Evolutionary conservation across 2,797 vertebrate genomes (phyloP), one percentile per base, ranked within the genome.

Genomic region (Sorex maritimensis): DNA sequence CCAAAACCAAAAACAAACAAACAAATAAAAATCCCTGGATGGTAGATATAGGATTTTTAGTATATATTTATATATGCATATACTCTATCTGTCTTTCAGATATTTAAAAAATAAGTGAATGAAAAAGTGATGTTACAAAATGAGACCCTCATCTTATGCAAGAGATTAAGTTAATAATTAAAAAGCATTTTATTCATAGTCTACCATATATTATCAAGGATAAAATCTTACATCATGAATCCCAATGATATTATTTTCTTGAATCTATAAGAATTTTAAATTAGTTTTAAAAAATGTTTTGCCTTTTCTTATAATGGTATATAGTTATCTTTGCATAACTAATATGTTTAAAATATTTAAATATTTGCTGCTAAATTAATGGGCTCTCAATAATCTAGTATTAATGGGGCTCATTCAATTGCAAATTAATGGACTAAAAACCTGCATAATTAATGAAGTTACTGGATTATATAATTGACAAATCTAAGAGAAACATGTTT

Each of bases 181-280:
- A 80, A 93, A 89, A 80, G 5, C 13, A 93, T 7, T 8, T 49
- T 49, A n/a, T 61, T 74, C 34, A 77, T 61, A 89, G 4, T 4
- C 49, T 44, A 24, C 10, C 7, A 24, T 2, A 65, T 78, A 41
- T 15, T 69, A 46, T 34, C 61, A 78, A 81, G 21, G 11, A 78
- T 23, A 14, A n/a, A 90, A 81, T 63, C 2, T 61, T 61, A 23
- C 1, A 38, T 75, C 13, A 38, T 30, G 6, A 0, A 46, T 72
- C 52, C 11, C 3, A 84, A 38, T 30, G 74, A 13, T 41, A 72
- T 41, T 58, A 30, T 34, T 61, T 23, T 61, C 17, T 61, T 61
- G 17, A 19, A 61, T 61, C 0, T 61, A 61, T 61, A 19, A 61
- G 58, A 61, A 4, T 23, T 61, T 21, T 61, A 61, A 61, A 23